A percentile compares a stretch with the other conserved stretches of the same genome.
phyloP scores from a whole-genome alignment of 2,888 invertebrate genomes.

The Phortica magna region DNA sequence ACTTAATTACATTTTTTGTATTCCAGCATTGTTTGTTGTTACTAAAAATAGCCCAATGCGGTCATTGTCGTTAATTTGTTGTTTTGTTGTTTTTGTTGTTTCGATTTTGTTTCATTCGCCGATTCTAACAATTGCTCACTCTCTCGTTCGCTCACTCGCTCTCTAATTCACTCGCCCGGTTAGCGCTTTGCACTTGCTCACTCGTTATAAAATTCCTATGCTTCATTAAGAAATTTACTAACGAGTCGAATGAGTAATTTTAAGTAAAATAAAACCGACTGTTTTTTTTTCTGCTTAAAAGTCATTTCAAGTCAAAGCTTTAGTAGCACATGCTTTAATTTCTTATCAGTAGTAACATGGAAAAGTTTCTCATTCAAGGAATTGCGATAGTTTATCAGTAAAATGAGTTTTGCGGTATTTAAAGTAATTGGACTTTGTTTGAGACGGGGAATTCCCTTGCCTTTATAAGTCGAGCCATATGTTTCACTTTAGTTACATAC shows the following conservation, averaged over 20 bases:
- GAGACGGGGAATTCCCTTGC: neutral
- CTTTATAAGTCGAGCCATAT: neutral
- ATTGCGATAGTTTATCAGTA: neutral
- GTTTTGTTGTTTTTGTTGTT: conserved; percentile 2
- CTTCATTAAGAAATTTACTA: conserved; percentile 23
- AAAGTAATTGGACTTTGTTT: neutral
- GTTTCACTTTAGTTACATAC: too few relatives aligned
- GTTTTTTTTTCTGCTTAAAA: neutral
- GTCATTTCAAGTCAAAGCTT: neutral
- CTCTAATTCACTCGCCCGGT: too few relatives aligned
- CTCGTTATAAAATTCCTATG: neutral
- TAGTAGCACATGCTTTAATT: neutral
- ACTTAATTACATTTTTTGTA: conserved; percentile 67
- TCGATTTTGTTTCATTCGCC: neutral
- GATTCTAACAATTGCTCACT: neutral
- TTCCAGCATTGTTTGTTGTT: conserved; percentile 41
- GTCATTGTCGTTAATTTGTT: conserved; percentile 56
- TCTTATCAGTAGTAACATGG: conserved; percentile 18
- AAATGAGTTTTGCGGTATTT: neutral
- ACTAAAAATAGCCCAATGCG: conserved; percentile 68
- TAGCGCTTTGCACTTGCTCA: neutral
- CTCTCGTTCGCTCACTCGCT: too few relatives aligned
- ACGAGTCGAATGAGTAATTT: neutral
- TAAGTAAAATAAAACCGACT: neutral
- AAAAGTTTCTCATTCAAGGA: neutral